These are phyloP conservation scores for Rhinatrema bivittatum DNA, from an alignment of 2,797 vertebrate species.

Conservation along the genomic window DNA sequence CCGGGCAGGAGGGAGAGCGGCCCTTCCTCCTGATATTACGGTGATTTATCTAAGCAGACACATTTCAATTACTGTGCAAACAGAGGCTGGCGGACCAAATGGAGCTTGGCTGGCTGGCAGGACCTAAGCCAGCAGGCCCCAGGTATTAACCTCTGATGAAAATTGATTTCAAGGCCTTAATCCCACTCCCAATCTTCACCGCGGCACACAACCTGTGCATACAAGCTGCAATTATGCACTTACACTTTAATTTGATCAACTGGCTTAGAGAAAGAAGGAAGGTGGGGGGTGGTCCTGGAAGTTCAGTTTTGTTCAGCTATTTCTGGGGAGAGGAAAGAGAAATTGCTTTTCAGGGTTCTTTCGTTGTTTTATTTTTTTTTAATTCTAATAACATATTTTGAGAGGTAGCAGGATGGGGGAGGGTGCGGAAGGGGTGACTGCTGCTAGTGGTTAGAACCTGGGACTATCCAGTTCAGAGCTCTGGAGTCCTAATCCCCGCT, in stretches of 20 bases:
- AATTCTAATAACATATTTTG: no score
- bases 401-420: no score
- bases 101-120: slow-evolving; percentile 10
- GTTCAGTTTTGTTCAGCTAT: no score
- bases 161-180: slow-evolving; percentile 34
- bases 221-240: slow-evolving; percentile 28
- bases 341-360: no score
- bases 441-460: no score
- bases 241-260: slow-evolving; percentile 34
- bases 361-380: no score
- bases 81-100: neutral
- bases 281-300: no score
- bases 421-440: no score
- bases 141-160: slow-evolving; percentile 35
- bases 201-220: slow-evolving; percentile 4
- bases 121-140: slow-evolving; percentile 18
- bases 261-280: slow-evolving; percentile 26
- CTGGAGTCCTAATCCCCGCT: no score
- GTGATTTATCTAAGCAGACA: slow-evolving; percentile 1
- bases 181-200: slow-evolving; percentile 22
- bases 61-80: slow-evolving; percentile 2
- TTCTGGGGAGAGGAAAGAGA: no score
- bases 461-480: no score
- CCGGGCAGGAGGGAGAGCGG: no score
- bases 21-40: slow-evolving; percentile 3